A percentile compares a stretch with the other conserved stretches of the same genome.
Conservation (phyloP, 64 coral and sea anemone genomes). For the Pocillopora verrucosa region DNA sequence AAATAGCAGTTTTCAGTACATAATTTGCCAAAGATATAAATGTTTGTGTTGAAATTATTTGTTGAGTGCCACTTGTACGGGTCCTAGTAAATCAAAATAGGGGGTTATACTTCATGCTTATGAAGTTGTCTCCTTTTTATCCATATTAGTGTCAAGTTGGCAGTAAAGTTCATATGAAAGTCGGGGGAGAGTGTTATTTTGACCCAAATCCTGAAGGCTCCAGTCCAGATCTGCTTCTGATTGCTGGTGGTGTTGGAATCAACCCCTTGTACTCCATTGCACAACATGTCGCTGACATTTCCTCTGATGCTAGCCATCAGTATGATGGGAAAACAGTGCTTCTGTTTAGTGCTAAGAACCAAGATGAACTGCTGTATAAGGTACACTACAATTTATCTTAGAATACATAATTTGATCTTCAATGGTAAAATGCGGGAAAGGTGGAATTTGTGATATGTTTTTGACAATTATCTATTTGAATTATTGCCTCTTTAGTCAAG, state of each 20-base stretch:
- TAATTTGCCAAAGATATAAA: too few species aligned
- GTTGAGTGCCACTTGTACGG: too few species aligned
- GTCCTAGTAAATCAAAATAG: too few species aligned
- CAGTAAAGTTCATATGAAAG: slow-evolving; percentile 78
- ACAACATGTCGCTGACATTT: slow-evolving; percentile 51
- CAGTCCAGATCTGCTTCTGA: slow-evolving; percentile 56
- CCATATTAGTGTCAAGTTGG: slow-evolving; percentile 64
- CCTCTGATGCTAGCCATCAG: background rate
- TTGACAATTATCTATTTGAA: too few species aligned
- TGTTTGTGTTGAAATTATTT: too few species aligned
- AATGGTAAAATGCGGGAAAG: too few species aligned
- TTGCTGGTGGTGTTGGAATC: slow-evolving; percentile 89
- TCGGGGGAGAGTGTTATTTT: slow-evolving; percentile 76
- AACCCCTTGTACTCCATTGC: slow-evolving; percentile 86
- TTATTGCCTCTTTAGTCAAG: background rate
- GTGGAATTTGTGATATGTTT: too few species aligned
- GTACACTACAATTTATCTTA: background rate
- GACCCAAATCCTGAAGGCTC: slow-evolving; percentile 12
- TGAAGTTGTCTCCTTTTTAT: background rate
- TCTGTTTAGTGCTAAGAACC: slow-evolving; percentile 74
- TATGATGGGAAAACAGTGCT: slow-evolving; percentile 58
- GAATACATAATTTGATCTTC: background rate
- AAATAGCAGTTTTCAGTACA: too few species aligned
- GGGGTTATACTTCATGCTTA: background rate
- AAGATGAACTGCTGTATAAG: slow-evolving; percentile 83